phyloP scores from a whole-genome alignment of 2,797 vertebrate genomes.

The Semaprochilodus insignis region DNA sequence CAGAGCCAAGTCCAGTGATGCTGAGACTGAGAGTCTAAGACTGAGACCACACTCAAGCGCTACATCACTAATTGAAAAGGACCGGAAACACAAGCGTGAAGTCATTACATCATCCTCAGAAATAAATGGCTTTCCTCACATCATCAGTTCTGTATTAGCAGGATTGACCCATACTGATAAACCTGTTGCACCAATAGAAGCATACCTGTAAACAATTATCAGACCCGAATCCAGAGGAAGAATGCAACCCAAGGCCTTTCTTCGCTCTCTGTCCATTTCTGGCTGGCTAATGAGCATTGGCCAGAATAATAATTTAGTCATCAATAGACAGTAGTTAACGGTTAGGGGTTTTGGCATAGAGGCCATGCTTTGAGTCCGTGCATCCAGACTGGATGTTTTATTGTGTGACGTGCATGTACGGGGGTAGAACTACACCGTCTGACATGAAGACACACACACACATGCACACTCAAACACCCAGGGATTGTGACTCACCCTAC shows the following conservation, averaged over 20 bases:
- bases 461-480: not conserved
- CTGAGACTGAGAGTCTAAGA: too few species aligned
- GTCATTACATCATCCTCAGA: too few species aligned
- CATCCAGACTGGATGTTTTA: conserved; percentile 4
- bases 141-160: too few species aligned
- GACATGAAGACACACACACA: conserved; percentile 6
- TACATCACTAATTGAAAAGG: too few species aligned
- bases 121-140: too few species aligned
- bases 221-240: not conserved
- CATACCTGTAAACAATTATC: too few species aligned
- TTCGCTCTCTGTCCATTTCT: conserved; percentile 3
- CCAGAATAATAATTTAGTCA: conserved; percentile 23
- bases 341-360: conserved; percentile 28
- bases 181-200: too few species aligned
- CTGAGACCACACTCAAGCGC: too few species aligned
- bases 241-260: not conserved
- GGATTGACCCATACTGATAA: too few species aligned
- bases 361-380: not conserved
- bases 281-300: conserved; percentile 24
- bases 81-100: too few species aligned
- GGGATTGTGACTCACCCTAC: conserved; percentile 8
- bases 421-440: conserved; percentile 13
- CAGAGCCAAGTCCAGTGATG: too few species aligned
- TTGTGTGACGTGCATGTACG: conserved; percentile 11
- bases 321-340: conserved; percentile 24